A percentile compares a stretch with the other conserved stretches of the same genome.
Conservation (phyloP, 2,113 vertebrate species). For the Xiphias gladius region DNA sequence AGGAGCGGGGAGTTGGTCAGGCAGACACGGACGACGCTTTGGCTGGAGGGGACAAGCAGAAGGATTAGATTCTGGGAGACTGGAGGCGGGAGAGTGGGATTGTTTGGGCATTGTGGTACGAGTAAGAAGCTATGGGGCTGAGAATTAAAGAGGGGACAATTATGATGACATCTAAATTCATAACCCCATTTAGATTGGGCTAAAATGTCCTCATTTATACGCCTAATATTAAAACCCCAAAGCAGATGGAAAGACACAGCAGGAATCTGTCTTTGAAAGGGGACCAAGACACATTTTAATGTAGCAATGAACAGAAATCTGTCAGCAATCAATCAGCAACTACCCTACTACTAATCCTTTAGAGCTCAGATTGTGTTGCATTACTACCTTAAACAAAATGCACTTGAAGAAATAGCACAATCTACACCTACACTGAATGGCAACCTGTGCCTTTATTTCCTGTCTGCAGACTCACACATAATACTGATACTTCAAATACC, state of each 20-base stretch:
- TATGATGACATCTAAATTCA: conserved; percentile 73
- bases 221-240: conserved; percentile 58
- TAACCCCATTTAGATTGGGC: conserved; percentile 60
- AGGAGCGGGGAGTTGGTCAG: conserved; percentile 75
- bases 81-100: conserved; percentile 71
- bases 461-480: neutral
- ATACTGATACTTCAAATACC: neutral
- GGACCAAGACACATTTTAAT: conserved; percentile 51
- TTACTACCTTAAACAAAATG: conserved; percentile 26
- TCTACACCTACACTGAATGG: neutral
- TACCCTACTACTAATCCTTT: conserved; percentile 41
- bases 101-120: conserved; percentile 72
- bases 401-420: neutral
- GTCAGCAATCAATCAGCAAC: conserved; percentile 48
- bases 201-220: conserved; percentile 65
- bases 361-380: neutral
- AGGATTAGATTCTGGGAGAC: conserved; percentile 79
- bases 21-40: conserved; percentile 72
- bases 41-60: conserved; percentile 78
- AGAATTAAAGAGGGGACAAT: conserved; percentile 63
- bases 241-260: conserved; percentile 60
- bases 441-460: conserved; percentile 18
- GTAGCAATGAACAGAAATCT: conserved; percentile 58
- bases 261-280: conserved; percentile 47
- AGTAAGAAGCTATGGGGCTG: conserved; percentile 64